phyloP scores from a whole-genome alignment of 2,888 invertebrate species.

The Mythimna vitellina region DNA sequence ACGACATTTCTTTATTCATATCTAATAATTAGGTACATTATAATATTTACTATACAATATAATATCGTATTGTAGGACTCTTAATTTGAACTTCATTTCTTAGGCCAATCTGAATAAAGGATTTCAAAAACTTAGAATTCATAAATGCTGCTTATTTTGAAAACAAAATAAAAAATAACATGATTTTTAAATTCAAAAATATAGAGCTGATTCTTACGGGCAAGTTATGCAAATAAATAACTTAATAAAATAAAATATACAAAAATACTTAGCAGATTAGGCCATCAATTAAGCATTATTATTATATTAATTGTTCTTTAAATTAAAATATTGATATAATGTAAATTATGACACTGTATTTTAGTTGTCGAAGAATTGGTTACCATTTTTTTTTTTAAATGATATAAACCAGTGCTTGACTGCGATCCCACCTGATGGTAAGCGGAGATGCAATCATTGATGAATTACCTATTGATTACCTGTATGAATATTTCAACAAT shows the following conservation, averaged over 20 bases:
- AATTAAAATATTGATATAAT: slow-evolving; percentile 22
- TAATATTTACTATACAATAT: slow-evolving; percentile 58
- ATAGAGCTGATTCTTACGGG: slow-evolving; percentile 34
- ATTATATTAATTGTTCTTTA: slow-evolving; percentile 41
- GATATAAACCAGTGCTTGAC: too few relatives aligned
- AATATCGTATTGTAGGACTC: slow-evolving; percentile 50
- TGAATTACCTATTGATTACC: too few relatives aligned
- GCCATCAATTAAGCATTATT: slow-evolving; percentile 55
- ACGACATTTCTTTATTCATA: slow-evolving; percentile 62
- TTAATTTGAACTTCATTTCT: slow-evolving; percentile 52
- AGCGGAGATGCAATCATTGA: too few relatives aligned
- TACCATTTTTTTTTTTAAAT: too few relatives aligned
- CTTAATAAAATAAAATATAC: slow-evolving; percentile 56
- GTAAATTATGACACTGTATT: slow-evolving; percentile 6
- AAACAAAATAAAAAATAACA: background rate
- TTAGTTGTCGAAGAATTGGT: background rate
- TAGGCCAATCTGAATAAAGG: slow-evolving; percentile 48
- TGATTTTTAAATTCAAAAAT: background rate
- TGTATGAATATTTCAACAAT: too few relatives aligned
- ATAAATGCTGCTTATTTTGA: background rate
- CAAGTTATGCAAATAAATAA: slow-evolving; percentile 66
- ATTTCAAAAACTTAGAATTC: background rate
- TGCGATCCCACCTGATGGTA: too few relatives aligned
- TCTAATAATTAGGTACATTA: slow-evolving; percentile 60
- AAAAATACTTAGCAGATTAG: slow-evolving; percentile 55